Conservation (phyloP, 2,888 invertebrate genomes). For the Eumacrocentrus americanus region DNA sequence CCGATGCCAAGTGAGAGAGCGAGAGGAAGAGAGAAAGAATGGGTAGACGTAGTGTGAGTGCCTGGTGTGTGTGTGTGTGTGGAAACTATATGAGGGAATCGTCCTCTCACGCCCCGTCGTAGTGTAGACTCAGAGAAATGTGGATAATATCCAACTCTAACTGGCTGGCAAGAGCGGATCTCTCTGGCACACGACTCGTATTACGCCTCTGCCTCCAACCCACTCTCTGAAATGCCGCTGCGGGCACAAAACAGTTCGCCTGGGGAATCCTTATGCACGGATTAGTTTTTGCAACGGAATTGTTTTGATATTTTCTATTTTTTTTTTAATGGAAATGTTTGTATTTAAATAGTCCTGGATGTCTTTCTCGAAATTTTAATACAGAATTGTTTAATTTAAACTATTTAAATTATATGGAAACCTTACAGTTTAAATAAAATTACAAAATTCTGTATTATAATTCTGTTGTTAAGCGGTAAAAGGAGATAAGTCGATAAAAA, state of each 20-base stretch:
- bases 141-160: constrained; percentile 32
- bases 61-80: neutral
- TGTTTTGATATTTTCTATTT: constrained; percentile 21
- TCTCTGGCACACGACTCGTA: constrained; percentile 28
- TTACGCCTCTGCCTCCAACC: constrained; percentile 13
- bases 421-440: no score
- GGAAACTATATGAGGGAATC: neutral
- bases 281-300: constrained; percentile 27
- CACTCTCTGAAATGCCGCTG: constrained; percentile 16
- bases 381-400: no score
- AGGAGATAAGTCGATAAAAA: no score
- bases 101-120: neutral
- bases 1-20: neutral
- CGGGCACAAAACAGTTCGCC: constrained; percentile 28
- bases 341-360: no score
- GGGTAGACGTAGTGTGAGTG: neutral
- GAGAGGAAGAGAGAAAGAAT: neutral
- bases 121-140: constrained; percentile 21
- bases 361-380: no score
- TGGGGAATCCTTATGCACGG: constrained; percentile 32
- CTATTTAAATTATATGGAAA: no score
- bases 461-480: no score
- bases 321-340: no score
- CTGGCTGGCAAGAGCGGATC: constrained; percentile 23
- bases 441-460: no score